These are phyloP conservation scores for Araneus ventricosus DNA, from an alignment of 1,140 invertebrate genomes.

Conservation along the genomic window DNA sequence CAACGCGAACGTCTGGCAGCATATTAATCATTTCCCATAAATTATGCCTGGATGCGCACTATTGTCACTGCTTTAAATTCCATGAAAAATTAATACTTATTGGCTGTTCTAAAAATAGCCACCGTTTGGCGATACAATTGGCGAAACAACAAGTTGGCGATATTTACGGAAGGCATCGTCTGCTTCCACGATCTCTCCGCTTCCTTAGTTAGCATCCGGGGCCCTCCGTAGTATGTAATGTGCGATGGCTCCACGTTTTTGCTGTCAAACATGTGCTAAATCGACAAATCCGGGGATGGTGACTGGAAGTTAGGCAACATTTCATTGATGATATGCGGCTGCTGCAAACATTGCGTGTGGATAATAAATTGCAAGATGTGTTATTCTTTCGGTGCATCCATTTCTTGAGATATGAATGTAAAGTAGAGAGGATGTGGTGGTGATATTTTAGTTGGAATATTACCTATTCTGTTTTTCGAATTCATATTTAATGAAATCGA, in stretches of 20 bases:
- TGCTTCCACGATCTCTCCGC: neutral
- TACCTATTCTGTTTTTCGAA: neutral
- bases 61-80: slow-evolving; percentile 3
- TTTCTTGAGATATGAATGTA: neutral
- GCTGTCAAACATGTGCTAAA: slow-evolving; percentile 61
- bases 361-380: neutral
- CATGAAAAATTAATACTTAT: slow-evolving; percentile 33
- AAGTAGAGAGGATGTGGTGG: neutral
- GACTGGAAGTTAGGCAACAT: no score
- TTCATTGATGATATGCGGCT: neutral
- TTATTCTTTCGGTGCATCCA: neutral
- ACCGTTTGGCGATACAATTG: neutral
- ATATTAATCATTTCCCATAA: slow-evolving; percentile 13
- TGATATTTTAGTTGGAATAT: neutral
- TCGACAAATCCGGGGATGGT: slow-evolving; percentile 1
- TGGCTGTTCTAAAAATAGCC: slow-evolving; percentile 45
- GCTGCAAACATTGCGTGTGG: neutral
- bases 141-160: slow-evolving; percentile 39
- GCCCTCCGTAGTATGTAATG: slow-evolving; percentile 12
- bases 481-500: neutral
- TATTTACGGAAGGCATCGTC: neutral
- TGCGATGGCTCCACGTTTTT: neutral
- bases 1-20: neutral
- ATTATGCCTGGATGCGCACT: neutral
- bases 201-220: slow-evolving; percentile 65